phyloP scores from a whole-genome alignment of 2,888 invertebrate genomes.

The Lasioglossum malachurum region DNA sequence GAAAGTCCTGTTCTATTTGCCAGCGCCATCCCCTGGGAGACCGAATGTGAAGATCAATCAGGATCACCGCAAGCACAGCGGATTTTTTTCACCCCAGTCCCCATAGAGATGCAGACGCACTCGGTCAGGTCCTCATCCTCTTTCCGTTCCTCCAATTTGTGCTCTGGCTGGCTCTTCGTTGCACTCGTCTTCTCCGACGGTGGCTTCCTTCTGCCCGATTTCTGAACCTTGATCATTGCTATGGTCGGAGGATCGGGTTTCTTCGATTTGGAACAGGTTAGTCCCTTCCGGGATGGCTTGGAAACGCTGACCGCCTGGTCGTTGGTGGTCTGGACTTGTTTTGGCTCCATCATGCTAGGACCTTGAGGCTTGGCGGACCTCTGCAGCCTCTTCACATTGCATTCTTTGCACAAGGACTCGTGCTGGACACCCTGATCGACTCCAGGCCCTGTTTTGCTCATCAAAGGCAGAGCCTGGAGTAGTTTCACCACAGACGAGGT shows the following conservation, averaged over 20 bases:
- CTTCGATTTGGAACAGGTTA: neutral
- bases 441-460: neutral
- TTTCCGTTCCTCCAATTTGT: neutral
- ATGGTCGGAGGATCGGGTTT: slow-evolving; percentile 69
- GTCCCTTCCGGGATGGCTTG: neutral
- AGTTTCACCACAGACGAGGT: neutral
- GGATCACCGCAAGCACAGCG: slow-evolving; percentile 57
- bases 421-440: slow-evolving; percentile 10
- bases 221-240: slow-evolving; percentile 46
- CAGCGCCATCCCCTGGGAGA: neutral
- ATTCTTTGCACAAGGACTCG: slow-evolving; percentile 43
- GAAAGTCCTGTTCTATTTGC: neutral
- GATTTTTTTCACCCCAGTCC: slow-evolving; percentile 10
- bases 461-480: neutral
- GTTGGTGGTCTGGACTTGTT: slow-evolving; percentile 13
- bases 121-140: neutral
- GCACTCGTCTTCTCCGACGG: neutral
- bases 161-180: neutral
- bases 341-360: neutral
- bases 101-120: slow-evolving; percentile 50
- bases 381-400: slow-evolving; percentile 26
- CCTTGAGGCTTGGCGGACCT: neutral
- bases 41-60: slow-evolving; percentile 35
- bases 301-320: slow-evolving; percentile 24
- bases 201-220: slow-evolving; percentile 2